These are phyloP conservation scores for Phenganax stokvisi DNA, from an alignment of 92 coral and sea anemone species.

Conservation along the genomic window DNA sequence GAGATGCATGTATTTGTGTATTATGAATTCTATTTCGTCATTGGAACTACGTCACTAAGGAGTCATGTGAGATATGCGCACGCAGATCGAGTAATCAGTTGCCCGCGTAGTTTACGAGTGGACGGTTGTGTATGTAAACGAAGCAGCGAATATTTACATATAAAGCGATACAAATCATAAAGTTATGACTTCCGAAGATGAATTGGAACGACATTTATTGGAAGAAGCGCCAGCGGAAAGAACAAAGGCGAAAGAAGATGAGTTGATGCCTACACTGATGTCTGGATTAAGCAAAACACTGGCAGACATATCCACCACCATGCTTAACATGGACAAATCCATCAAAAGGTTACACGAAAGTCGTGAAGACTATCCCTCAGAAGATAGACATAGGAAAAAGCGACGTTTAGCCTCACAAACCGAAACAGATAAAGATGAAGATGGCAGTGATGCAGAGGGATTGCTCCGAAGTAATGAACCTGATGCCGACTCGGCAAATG, in stretches of 20 bases:
- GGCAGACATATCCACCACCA: background rate
- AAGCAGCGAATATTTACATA: background rate
- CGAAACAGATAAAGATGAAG: background rate
- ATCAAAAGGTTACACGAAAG: background rate
- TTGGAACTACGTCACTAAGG: slow-evolving; percentile 40
- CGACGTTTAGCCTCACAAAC: background rate
- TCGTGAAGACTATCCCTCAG: background rate
- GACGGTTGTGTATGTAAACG: slow-evolving; percentile 12
- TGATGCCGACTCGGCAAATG: slow-evolving; percentile 24
- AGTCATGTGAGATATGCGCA: slow-evolving; percentile 48
- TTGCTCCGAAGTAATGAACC: background rate
- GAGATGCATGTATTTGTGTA: background rate
- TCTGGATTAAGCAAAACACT: background rate
- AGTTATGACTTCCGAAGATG: slow-evolving; percentile 1
- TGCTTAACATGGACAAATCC: slow-evolving; percentile 17
- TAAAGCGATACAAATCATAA: background rate
- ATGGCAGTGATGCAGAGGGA: background rate
- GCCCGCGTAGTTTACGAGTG: slow-evolving; percentile 28
- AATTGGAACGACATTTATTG: background rate
- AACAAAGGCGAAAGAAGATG: background rate
- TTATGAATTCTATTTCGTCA: slow-evolving; percentile 11
- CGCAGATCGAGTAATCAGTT: slow-evolving; percentile 39
- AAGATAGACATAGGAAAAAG: slow-evolving; percentile 1
- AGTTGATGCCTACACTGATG: background rate
- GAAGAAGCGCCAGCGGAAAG: background rate